These are phyloP conservation scores for Hemicrepidius hirtus DNA, from an alignment of 2,888 invertebrate genomes.

Conservation along the genomic window DNA sequence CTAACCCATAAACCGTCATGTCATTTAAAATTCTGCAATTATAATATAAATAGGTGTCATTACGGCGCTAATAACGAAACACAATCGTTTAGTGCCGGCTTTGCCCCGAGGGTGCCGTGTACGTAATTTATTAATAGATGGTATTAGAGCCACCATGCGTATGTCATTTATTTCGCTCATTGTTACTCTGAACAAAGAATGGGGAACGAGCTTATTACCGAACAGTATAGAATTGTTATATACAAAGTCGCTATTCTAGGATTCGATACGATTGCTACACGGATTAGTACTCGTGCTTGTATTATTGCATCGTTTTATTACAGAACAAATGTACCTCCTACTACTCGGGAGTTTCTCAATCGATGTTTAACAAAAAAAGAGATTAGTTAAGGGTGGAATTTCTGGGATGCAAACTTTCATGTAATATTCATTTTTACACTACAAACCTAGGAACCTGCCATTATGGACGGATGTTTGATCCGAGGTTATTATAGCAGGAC, in stretches of 20 bases:
- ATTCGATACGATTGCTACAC: constrained; percentile 52
- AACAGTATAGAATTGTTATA: constrained; percentile 43
- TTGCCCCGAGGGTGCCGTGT: constrained; percentile 68
- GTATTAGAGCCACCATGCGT: constrained; percentile 68
- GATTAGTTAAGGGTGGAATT: too few species aligned
- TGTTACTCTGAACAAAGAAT: constrained; percentile 66
- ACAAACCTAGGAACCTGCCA: too few species aligned
- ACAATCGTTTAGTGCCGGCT: constrained; percentile 71
- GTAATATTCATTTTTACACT: too few species aligned
- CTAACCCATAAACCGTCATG: constrained; percentile 68
- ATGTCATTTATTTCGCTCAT: constrained; percentile 69
- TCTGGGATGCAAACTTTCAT: too few species aligned
- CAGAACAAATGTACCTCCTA: constrained; percentile 1
- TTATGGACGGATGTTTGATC: too few species aligned
- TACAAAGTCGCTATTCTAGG: constrained; percentile 47
- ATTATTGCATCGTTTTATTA: neutral
- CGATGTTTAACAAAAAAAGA: neutral
- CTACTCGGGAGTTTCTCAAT: neutral
- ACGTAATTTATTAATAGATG: constrained; percentile 72
- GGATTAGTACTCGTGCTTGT: constrained; percentile 37
- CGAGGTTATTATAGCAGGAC: too few species aligned
- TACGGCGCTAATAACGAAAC: constrained; percentile 72
- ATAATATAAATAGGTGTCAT: constrained; percentile 73
- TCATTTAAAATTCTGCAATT: constrained; percentile 72
- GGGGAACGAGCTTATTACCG: constrained; percentile 53